Evolutionary conservation across 2,113 vertebrate species (phyloP).

Genomic region (Trematocara variabile): DNA sequence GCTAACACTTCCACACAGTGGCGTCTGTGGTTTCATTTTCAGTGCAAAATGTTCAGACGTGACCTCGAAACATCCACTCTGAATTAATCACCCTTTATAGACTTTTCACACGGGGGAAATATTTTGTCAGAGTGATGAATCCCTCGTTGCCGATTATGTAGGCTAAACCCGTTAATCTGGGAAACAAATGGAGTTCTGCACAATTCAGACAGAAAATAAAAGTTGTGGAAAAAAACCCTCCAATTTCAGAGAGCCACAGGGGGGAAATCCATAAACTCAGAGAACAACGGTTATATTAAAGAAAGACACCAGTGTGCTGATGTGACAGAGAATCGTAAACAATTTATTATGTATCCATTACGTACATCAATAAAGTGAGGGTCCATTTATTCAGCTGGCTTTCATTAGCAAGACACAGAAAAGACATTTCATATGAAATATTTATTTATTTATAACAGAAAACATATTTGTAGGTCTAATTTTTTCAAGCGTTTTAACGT

Average conservation of each 20-base stretch:
- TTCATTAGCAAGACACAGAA: not conserved
- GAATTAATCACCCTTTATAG: not conserved
- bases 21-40: not conserved
- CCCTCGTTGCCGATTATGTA: not conserved
- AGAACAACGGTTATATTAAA: not conserved
- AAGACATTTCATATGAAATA: not conserved
- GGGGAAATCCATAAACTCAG: not conserved
- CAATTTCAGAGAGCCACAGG: not conserved
- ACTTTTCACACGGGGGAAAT: not conserved
- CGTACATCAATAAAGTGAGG: not conserved
- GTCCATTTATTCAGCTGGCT: not conserved
- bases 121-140: not conserved
- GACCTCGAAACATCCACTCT: not conserved
- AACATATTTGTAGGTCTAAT: not conserved
- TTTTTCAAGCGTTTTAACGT: not conserved
- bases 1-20: not conserved
- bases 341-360: constrained; percentile 24
- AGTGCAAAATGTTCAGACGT: not conserved
- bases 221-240: not conserved
- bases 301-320: not conserved
- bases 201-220: not conserved
- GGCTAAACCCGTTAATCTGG: not conserved
- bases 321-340: not conserved
- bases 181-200: not conserved
- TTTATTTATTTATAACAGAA: not conserved